Conservation (phyloP, 1,140 invertebrate species). For the Bicyclus anynana region DNA sequence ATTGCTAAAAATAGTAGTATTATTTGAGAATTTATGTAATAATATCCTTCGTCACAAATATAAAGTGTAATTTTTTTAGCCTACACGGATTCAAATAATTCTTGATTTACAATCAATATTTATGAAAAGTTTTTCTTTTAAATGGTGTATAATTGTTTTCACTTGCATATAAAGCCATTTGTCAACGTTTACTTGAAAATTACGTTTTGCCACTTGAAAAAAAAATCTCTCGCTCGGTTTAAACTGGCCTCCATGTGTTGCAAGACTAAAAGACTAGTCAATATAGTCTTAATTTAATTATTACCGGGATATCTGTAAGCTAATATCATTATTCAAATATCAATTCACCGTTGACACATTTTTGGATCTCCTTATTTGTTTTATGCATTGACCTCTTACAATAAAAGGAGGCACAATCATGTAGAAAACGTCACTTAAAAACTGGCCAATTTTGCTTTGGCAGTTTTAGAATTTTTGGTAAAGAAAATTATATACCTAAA, state of each 20-base stretch:
- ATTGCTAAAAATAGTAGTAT: background rate
- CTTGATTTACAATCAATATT: background rate
- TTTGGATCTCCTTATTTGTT: constrained; percentile 31
- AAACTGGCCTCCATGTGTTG: constrained; percentile 39
- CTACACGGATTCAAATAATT: too few relatives aligned
- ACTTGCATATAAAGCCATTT: background rate
- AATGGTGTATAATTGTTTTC: background rate
- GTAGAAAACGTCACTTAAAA: too few relatives aligned
- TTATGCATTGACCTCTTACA: too few relatives aligned
- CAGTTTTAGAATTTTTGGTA: too few relatives aligned
- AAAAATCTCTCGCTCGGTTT: background rate
- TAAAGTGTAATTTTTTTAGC: background rate
- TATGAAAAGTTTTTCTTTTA: background rate
- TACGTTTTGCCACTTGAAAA: background rate
- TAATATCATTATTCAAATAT: constrained; percentile 25
- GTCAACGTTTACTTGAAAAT: background rate
- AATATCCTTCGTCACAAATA: constrained; percentile 1
- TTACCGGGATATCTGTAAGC: constrained; percentile 49
- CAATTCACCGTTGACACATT: constrained; percentile 11
- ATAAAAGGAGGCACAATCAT: too few relatives aligned
- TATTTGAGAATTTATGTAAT: background rate
- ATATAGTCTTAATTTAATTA: constrained; percentile 29
- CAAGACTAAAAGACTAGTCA: constrained; percentile 63
- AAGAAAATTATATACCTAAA: too few relatives aligned
- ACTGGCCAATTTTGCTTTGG: too few relatives aligned